A percentile compares a stretch with the other conserved stretches of the same genome.
phyloP scores from a whole-genome alignment of 2,888 invertebrate genomes.

The Cantharis lateralis region DNA sequence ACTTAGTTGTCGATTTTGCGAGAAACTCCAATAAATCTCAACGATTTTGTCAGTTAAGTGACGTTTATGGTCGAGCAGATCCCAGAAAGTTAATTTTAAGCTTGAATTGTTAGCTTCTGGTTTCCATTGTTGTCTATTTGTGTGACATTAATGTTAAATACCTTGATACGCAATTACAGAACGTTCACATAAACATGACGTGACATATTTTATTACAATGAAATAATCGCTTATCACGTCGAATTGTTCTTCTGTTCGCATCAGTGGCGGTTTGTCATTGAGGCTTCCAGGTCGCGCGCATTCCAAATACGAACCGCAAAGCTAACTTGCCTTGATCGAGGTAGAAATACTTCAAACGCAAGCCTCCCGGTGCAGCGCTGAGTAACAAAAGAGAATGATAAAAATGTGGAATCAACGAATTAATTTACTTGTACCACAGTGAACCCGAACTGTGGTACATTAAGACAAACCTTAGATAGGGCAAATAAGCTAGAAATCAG shows the following conservation, averaged over 20 bases:
- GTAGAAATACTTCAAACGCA: no score
- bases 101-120: constrained; percentile 8
- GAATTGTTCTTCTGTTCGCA: background rate
- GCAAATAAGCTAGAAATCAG: no score
- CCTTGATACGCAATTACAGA: constrained; percentile 4
- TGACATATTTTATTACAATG: background rate
- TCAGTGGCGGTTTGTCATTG: background rate
- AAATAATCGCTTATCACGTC: background rate
- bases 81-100: constrained; percentile 7
- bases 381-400: no score
- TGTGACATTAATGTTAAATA: constrained; percentile 6
- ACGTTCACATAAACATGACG: background rate
- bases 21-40: background rate
- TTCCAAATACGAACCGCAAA: background rate
- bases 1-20: background rate
- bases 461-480: no score
- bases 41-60: constrained; percentile 5
- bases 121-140: constrained; percentile 10
- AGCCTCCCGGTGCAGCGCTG: no score
- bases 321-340: no score
- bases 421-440: no score
- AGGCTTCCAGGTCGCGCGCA: background rate
- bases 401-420: no score
- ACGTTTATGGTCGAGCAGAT: constrained; percentile 6
- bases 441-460: no score